Base-by-base conservation (phyloP, 1,140 invertebrate genomes). In the Caenorhabditis remanei region DNA sequence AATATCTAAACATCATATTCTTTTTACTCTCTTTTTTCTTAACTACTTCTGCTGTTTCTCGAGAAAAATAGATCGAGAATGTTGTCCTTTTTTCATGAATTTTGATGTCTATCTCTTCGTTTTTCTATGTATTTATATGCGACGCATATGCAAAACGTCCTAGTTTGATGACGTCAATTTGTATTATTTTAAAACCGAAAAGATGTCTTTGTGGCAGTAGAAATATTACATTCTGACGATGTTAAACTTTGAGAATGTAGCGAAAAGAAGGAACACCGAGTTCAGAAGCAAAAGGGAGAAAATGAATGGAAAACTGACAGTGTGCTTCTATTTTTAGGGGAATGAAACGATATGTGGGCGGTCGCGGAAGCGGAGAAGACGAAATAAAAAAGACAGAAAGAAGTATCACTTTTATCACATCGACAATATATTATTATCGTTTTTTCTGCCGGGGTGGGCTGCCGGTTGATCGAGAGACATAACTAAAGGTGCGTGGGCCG, bases 81-180 rank as follows among this genome's bases (percentile, higher is more conserved):
- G 19, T 63, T 63, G 61, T 63, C 61, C 65, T 43, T 71, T 63
- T 71, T 56, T 56, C 53, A 84, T 84, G 53, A 84, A 84, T 63
- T 58, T 84, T 63, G 55, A 84, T 56, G 56, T 56, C 83, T 83
- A 83, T 83, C 83, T 84, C 56, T 84, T 84, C 24, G 79, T 43
- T 43, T 53, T 55, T 63, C 24, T 63, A 32, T 63, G 24, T 63
- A 63, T 63, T 63, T 63, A 63, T 55, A 56, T 83, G 48, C 53
- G 71, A 16, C 71, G 48, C 43, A 79, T 48, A 79, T 48, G 71
- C 48, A 53, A 63, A 56, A 83, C n/a, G 48, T 41, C 48, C 11
- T 9, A 83, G 48, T 48, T 9, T 8, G 71, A 56, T 53, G 79
- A 56, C 79, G 53, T 55, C 79, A 56, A 83, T 32, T 83, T 55